Conservation (phyloP, 1,140 invertebrate genomes). For the Oryctes rhinoceros region DNA sequence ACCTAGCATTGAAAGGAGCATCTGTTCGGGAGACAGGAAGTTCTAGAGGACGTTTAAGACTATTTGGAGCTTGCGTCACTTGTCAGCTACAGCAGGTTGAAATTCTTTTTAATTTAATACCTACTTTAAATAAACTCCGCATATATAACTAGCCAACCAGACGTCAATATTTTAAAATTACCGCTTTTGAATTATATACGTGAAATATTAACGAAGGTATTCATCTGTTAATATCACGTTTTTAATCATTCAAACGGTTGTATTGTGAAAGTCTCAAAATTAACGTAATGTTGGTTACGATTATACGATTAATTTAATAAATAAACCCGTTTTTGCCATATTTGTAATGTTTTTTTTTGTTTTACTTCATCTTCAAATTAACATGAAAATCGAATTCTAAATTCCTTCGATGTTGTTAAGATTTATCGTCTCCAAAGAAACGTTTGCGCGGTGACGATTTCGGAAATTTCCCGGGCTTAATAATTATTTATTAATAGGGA, state of each 20-base stretch:
- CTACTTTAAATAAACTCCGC: conserved; percentile 13
- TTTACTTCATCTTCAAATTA: too few relatives aligned
- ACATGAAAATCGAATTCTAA: too few relatives aligned
- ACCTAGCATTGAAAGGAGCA: not conserved
- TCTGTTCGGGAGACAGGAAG: conserved; percentile 22
- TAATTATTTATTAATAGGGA: not conserved
- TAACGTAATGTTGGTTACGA: too few relatives aligned
- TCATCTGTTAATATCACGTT: not conserved
- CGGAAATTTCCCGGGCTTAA: too few relatives aligned
- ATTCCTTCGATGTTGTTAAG: too few relatives aligned
- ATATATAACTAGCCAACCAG: not conserved
- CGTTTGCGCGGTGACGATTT: too few relatives aligned
- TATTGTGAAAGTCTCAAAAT: too few relatives aligned
- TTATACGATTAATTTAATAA: too few relatives aligned
- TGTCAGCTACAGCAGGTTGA: conserved; percentile 8
- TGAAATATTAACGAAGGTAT: not conserved
- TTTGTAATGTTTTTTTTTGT: too few relatives aligned
- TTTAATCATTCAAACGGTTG: too few relatives aligned
- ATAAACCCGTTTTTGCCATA: too few relatives aligned
- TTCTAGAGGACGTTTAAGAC: conserved; percentile 13
- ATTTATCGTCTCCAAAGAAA: too few relatives aligned
- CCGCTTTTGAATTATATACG: not conserved
- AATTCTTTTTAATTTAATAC: conserved; percentile 3
- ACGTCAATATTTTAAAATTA: not conserved
- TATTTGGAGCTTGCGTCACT: conserved; percentile 24